phyloP scores from a whole-genome alignment of 1,140 invertebrate genomes.

The Drosophila parabipectinata region DNA sequence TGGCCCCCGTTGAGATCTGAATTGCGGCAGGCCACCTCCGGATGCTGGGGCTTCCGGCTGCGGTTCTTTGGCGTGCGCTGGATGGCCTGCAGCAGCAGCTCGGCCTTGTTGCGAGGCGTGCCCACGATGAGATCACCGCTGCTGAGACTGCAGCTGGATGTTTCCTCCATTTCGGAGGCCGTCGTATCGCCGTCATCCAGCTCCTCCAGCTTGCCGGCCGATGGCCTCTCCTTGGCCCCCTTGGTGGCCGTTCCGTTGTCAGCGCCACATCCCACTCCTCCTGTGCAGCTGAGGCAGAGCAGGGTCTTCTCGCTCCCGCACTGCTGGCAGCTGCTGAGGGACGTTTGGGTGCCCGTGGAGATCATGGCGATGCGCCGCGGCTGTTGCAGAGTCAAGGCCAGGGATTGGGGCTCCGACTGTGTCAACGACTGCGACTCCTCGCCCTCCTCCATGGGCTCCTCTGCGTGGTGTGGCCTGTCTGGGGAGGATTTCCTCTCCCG shows the following conservation, averaged over 20 bases:
- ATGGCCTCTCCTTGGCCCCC: not conserved
- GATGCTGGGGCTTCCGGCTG: constrained; percentile 33
- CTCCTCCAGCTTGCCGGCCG: not conserved
- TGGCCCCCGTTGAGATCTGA: constrained; percentile 40
- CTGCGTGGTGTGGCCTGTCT: constrained; percentile 28
- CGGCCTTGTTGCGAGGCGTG: constrained; percentile 77
- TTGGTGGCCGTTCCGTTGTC: not conserved
- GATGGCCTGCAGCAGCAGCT: constrained; percentile 81
- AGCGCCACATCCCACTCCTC: not conserved
- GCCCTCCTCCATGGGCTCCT: constrained; percentile 71
- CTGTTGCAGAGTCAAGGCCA: constrained; percentile 36
- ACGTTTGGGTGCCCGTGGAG: constrained; percentile 81
- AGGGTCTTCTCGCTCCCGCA: constrained; percentile 80
- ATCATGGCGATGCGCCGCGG: constrained; percentile 73
- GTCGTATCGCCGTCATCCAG: constrained; percentile 40
- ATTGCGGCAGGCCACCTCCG: constrained; percentile 11
- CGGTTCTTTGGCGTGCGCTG: constrained; percentile 80
- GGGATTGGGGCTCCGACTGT: constrained; percentile 27
- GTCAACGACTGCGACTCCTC: constrained; percentile 22
- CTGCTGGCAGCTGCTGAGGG: constrained; percentile 67
- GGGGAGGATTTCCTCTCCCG: constrained; percentile 55
- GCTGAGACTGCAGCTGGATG: constrained; percentile 66
- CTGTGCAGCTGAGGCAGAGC: constrained; percentile 75
- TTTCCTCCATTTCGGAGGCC: constrained; percentile 72
- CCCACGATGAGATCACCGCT: constrained; percentile 76